A percentile compares a stretch with the other conserved stretches of the same genome.
phyloP scores from a whole-genome alignment of 2,113 vertebrate genomes.

The Orcinus orca region DNA sequence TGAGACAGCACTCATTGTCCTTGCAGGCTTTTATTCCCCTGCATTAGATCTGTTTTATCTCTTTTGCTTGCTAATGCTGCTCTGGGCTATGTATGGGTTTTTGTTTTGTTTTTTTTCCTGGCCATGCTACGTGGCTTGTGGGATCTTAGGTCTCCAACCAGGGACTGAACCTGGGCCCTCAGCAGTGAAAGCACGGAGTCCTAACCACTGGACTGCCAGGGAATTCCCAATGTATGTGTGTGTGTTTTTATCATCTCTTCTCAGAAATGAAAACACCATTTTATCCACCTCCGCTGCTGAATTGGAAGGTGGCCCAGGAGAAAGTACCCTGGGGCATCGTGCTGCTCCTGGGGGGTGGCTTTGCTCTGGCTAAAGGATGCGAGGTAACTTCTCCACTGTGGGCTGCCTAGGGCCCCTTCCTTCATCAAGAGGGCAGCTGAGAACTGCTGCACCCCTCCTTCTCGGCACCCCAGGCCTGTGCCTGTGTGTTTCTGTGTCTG shows the following conservation, averaged over 20 bases:
- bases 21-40: neutral
- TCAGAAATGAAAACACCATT: constrained; percentile 80
- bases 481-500: neutral
- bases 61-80: neutral
- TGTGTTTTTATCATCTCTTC: constrained; percentile 71
- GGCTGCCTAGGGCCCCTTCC: neutral
- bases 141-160: neutral
- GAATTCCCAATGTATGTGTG: neutral
- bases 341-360: constrained; percentile 97
- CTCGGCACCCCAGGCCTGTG: too few species aligned
- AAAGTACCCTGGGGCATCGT: constrained; percentile 96
- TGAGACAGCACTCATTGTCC: neutral
- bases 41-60: neutral
- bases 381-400: constrained; percentile 84
- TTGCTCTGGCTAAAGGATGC: constrained; percentile 95
- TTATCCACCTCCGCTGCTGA: constrained; percentile 86
- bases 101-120: neutral
- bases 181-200: neutral
- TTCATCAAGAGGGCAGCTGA: neutral
- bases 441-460: fast-evolving
- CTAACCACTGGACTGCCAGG: neutral
- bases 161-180: neutral
- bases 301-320: constrained; percentile 92
- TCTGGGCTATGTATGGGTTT: neutral
- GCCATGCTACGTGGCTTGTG: neutral